Evolutionary conservation across 2,797 vertebrate species (phyloP).

Genomic region (Arctocebus calabarensis): DNA sequence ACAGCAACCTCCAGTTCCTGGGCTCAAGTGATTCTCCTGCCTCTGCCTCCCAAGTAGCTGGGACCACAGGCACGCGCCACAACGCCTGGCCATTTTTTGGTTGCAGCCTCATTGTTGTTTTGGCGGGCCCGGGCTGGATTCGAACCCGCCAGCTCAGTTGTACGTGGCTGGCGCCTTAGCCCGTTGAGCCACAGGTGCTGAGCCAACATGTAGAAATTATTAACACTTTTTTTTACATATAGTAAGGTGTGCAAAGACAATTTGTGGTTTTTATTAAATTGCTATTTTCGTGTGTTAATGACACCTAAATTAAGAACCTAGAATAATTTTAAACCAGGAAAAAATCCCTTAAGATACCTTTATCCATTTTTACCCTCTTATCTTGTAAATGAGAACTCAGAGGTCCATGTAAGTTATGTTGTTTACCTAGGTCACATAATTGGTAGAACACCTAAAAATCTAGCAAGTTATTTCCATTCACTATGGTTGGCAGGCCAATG

Average conservation of each 20-base stretch:
- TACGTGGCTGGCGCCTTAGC: no score
- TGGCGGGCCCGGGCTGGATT: no score
- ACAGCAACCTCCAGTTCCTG: no score
- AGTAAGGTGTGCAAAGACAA: neutral
- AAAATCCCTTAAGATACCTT: slow-evolving; percentile 7
- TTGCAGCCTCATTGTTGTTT: no score
- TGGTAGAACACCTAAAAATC: neutral
- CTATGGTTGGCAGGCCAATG: neutral
- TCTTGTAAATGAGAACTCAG: neutral
- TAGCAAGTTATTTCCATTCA: neutral
- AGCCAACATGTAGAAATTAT: neutral
- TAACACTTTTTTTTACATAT: neutral
- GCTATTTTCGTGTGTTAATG: neutral
- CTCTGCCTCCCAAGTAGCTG: no score
- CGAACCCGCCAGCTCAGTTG: no score
- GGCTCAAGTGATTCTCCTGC: no score
- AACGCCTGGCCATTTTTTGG: no score
- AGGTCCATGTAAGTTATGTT: neutral
- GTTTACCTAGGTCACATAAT: neutral
- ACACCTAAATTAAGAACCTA: slow-evolving; percentile 18
- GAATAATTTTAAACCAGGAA: slow-evolving; percentile 1
- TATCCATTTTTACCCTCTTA: neutral
- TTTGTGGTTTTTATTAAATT: neutral
- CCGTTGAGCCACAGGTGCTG: no score
- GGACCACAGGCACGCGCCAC: no score